Conservation (phyloP, 2,797 vertebrate species). For the Philypnodon macrostomus region DNA sequence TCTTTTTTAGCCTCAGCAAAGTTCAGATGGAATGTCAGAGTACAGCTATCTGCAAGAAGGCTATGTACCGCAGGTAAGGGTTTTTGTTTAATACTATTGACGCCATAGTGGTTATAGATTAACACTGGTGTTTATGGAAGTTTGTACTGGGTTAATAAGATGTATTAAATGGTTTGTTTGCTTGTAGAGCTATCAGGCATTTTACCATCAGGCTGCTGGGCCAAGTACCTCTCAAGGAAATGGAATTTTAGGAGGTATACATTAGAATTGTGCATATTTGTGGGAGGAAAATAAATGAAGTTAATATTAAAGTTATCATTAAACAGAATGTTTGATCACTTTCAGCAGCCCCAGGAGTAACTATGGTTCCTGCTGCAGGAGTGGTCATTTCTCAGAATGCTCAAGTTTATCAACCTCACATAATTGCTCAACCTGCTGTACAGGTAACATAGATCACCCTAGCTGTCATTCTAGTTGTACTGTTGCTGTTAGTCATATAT, state of each 20-base stretch:
- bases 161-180: background rate
- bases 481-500: no score
- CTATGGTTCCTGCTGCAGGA: conserved; percentile 80
- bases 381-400: conserved; percentile 90
- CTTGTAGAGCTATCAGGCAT: conserved; percentile 85
- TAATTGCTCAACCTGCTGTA: conserved; percentile 69
- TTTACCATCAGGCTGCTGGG: conserved; percentile 81
- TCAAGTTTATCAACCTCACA: conserved; percentile 89
- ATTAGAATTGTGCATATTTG: background rate
- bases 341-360: conserved; percentile 74
- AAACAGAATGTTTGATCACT: background rate
- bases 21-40: conserved; percentile 85
- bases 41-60: conserved; percentile 92
- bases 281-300: background rate
- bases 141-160: background rate
- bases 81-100: background rate
- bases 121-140: background rate
- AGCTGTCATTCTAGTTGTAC: no score
- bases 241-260: conserved; percentile 80
- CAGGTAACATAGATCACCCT: conserved; percentile 64
- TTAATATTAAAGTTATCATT: no score
- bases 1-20: conserved; percentile 81
- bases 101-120: background rate
- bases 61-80: conserved; percentile 85
- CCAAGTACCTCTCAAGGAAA: conserved; percentile 84